phyloP scores from a whole-genome alignment of 2,113 vertebrate species.

The Atherinomorus stipes region DNA sequence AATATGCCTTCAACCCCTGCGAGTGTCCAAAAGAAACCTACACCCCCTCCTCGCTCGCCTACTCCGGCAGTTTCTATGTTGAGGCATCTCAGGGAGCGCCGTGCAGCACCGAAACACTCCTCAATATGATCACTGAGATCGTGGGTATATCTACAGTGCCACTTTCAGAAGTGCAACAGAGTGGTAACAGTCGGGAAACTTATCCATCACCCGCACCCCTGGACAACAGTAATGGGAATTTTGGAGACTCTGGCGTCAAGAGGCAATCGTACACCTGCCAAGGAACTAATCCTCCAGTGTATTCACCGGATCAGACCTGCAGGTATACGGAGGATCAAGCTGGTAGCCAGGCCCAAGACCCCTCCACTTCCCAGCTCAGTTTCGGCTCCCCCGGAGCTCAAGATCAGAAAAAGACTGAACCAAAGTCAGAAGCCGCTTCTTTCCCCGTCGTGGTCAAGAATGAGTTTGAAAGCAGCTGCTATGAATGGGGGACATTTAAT shows the following conservation, averaged over 20 bases:
- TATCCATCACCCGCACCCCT: constrained; percentile 76
- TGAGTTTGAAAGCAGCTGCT: constrained; percentile 88
- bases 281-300: constrained; percentile 66
- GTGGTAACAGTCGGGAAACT: constrained; percentile 75
- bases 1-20: constrained; percentile 88
- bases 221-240: constrained; percentile 73
- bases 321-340: constrained; percentile 79
- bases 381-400: constrained; percentile 82
- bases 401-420: constrained; percentile 85
- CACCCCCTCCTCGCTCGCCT: constrained; percentile 90
- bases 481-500: constrained; percentile 88
- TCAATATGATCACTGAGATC: constrained; percentile 97
- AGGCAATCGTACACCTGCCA: constrained; percentile 81
- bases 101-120: constrained; percentile 94
- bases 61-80: constrained; percentile 98
- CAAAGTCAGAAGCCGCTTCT: constrained; percentile 85
- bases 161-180: constrained; percentile 85
- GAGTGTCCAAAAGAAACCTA: constrained; percentile 85
- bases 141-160: constrained; percentile 92
- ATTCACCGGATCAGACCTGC: constrained; percentile 82
- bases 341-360: constrained; percentile 77
- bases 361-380: constrained; percentile 74
- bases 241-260: constrained; percentile 80
- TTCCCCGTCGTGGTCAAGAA: constrained; percentile 89
- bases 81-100: constrained; percentile 92